phyloP scores from a whole-genome alignment of 2,113 vertebrate genomes.

The Callionymus lyra region DNA sequence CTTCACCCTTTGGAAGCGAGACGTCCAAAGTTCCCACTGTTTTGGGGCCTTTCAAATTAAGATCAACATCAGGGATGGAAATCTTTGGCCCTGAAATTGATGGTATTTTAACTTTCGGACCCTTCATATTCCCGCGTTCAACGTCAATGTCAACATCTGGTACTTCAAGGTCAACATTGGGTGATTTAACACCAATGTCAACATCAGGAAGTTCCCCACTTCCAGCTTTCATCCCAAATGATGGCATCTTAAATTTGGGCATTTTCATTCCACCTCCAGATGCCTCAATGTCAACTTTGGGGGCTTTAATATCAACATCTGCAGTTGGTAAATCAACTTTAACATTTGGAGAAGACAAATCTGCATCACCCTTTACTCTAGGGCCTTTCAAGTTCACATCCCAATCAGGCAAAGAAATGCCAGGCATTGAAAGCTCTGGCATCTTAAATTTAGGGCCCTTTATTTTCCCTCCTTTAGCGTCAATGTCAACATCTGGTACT shows the following conservation, averaged over 20 bases:
- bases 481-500: conserved; percentile 1
- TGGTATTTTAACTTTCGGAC: conserved; percentile 6
- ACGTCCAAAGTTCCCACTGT: too few species aligned
- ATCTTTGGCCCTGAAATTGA: not conserved
- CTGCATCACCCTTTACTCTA: conserved; percentile 2
- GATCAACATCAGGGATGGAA: not conserved
- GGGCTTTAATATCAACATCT: not conserved
- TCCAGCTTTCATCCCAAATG: not conserved
- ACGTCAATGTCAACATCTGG: conserved; percentile 46
- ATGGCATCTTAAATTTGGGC: conserved; percentile 15
- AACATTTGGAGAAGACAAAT: conserved; percentile 5
- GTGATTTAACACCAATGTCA: conserved; percentile 7
- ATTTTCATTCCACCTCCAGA: conserved; percentile 1
- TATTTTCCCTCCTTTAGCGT: not conserved
- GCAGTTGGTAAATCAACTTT: not conserved
- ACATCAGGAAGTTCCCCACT: not conserved
- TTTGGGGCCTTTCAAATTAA: not conserved
- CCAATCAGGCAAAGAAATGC: conserved; percentile 24
- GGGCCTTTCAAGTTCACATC: conserved; percentile 11
- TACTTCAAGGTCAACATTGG: conserved; percentile 3
- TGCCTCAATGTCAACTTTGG: conserved; percentile 7
- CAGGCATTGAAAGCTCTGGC: conserved; percentile 4
- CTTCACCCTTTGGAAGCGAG: not conserved
- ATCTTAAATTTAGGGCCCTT: conserved; percentile 9
- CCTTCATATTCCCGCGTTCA: conserved; percentile 32